These are phyloP conservation scores for Cyaniris semiargus DNA, from an alignment of 2,888 invertebrate species.

Conservation along the genomic window DNA sequence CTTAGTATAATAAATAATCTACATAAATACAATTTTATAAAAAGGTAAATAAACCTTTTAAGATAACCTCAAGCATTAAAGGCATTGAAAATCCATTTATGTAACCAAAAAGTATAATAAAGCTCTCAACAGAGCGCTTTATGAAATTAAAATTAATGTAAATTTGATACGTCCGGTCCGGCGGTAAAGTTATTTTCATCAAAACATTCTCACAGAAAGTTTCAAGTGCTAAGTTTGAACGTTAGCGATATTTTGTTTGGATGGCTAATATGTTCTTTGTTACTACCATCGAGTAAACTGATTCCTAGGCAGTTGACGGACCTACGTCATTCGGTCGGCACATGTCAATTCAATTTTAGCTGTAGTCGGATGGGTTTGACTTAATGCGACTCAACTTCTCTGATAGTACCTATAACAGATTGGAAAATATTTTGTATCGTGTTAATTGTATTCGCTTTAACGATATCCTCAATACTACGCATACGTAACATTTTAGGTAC, in stretches of 20 bases:
- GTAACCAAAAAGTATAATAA: background rate
- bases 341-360: too few species aligned
- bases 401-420: background rate
- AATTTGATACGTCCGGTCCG: slow-evolving; percentile 22
- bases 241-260: background rate
- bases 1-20: too few species aligned
- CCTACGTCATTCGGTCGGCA: too few species aligned
- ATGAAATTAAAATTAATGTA: slow-evolving; percentile 16
- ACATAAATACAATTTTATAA: background rate
- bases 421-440: background rate
- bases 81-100: background rate
- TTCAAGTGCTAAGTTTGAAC: slow-evolving; percentile 15
- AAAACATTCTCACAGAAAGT: slow-evolving; percentile 2
- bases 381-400: too few species aligned
- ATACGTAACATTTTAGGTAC: too few species aligned
- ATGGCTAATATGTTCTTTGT: background rate
- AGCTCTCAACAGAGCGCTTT: slow-evolving; percentile 1
- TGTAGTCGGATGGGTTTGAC: too few species aligned
- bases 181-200: slow-evolving; percentile 18
- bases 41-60: background rate
- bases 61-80: background rate
- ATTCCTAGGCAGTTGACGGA: too few species aligned
- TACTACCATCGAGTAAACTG: too few species aligned
- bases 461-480: too few species aligned
- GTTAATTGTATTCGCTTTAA: background rate